Conservation (phyloP, 2,888 invertebrate species). For the Frankliniella intonsa region DNA sequence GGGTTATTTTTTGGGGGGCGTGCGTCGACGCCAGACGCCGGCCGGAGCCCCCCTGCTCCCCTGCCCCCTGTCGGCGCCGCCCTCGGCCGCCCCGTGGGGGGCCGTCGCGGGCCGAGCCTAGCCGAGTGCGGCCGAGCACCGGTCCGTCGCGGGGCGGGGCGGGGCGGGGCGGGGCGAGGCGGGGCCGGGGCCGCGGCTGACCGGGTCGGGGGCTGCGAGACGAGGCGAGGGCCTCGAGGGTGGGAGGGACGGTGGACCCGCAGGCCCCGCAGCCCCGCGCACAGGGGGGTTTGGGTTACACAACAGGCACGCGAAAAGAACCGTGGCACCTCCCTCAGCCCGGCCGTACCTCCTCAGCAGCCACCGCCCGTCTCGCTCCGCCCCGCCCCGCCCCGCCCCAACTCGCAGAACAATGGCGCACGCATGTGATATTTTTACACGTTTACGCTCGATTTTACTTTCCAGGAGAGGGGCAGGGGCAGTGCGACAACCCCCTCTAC, state of each 20-base stretch:
- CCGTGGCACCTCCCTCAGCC: constrained; percentile 13
- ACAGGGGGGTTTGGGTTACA: constrained; percentile 18
- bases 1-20: constrained; percentile 24
- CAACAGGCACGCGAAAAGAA: constrained; percentile 22
- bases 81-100: neutral
- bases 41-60: neutral
- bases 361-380: neutral
- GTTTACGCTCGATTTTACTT: too few relatives aligned
- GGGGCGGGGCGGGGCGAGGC: neutral
- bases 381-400: too few relatives aligned
- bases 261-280: neutral
- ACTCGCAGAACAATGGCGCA: too few relatives aligned
- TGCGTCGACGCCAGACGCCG: neutral
- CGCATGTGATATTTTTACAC: too few relatives aligned
- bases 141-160: neutral
- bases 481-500: too few relatives aligned
- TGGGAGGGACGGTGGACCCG: too few relatives aligned
- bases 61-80: neutral
- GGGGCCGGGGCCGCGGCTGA: neutral
- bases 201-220: too few relatives aligned
- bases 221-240: neutral
- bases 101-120: neutral
- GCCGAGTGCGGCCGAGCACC: neutral
- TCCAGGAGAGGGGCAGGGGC: too few relatives aligned
- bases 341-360: neutral